Evolutionary conservation across 1,140 invertebrate species (phyloP).

Genomic region (Saxidomus purpurata): DNA sequence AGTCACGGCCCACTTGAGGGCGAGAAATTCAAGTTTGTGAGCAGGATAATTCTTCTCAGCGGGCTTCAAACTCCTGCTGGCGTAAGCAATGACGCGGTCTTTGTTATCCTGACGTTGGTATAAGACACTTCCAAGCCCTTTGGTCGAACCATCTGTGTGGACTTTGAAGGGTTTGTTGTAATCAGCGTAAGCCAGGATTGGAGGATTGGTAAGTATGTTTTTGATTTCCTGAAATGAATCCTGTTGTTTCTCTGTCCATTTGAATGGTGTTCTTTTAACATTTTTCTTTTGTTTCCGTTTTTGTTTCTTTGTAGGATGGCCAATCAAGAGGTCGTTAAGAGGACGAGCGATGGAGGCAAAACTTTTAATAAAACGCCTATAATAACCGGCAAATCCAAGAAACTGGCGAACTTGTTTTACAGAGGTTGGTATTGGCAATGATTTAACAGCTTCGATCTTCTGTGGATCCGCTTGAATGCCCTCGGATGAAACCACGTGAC

Average conservation of each 20-base stretch:
- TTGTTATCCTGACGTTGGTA: conserved; percentile 65
- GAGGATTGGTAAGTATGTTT: conserved; percentile 25
- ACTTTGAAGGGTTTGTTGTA: conserved; percentile 68
- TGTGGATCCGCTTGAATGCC: conserved; percentile 73
- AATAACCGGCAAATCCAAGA: conserved; percentile 67
- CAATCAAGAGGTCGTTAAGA: conserved; percentile 67
- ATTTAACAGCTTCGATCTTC: conserved; percentile 74
- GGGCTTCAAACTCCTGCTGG: conserved; percentile 40
- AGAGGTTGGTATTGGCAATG: conserved; percentile 82
- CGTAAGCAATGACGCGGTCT: conserved; percentile 31
- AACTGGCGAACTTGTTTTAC: conserved; percentile 74
- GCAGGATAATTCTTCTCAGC: background rate
- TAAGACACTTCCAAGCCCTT: conserved; percentile 34
- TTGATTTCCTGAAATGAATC: conserved; percentile 71
- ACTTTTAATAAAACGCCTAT: conserved; percentile 83
- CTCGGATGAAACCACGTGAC: conserved; percentile 69
- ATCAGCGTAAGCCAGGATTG: conserved; percentile 70
- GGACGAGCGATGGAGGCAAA: conserved; percentile 74
- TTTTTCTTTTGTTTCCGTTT: background rate
- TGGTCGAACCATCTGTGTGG: conserved; percentile 71
- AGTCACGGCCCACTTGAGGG: conserved; percentile 32
- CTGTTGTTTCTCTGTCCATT: conserved; percentile 11
- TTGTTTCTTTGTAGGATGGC: conserved; percentile 23
- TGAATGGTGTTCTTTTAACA: background rate
- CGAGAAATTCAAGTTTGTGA: background rate